Evolutionary conservation across 2,113 vertebrate genomes (phyloP), one percentile per base, ranked within the genome.

Genomic region (Oncorhynchus nerka): DNA sequence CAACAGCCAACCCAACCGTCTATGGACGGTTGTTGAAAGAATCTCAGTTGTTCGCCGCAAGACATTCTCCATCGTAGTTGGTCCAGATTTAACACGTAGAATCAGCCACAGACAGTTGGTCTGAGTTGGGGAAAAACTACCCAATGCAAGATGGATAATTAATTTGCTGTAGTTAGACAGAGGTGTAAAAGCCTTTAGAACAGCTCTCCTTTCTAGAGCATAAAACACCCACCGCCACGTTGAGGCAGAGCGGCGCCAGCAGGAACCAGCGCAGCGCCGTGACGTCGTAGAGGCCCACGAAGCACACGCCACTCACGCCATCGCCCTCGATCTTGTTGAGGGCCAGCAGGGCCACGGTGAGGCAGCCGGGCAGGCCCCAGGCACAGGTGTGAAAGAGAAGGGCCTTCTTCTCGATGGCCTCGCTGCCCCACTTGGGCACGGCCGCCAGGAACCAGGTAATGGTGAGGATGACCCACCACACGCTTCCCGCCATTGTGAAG

Each of bases 401-500:
- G 0, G 98, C 97, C 84, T 99, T 98, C 96, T 98, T 98, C 94
- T 99, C 97, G 19, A 99, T 99, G 67, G 98, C 98, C 91, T 99
- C 98, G 1, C 97, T 99, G 83, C 98, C 98, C 98, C 98, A 99
- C 88, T 99, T 99, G 76, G 97, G 97, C 86, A 98, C 98, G 0
- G 98, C 98, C 0, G 98, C 98, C 92, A 99, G 91, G 90, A 99
- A 99, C 97, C 97, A 99, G 0, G 98, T 99, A 88, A 99, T 96
- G 82, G 98, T 99, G n/a, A 99, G 95, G 75, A 99, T 97, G 81
- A 99, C 98, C 98, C 98, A 99, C 98, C 98, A 99, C n/a, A 97
- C 93, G 1, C 96, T 98, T 89, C 98, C 98, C 2, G 98, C 97
- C 97, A 98, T 98, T 87, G 97, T 99, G 90, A 99, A 99, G 94